Conservation (phyloP, 2,113 vertebrate genomes). For the Fregetta grallaria region DNA sequence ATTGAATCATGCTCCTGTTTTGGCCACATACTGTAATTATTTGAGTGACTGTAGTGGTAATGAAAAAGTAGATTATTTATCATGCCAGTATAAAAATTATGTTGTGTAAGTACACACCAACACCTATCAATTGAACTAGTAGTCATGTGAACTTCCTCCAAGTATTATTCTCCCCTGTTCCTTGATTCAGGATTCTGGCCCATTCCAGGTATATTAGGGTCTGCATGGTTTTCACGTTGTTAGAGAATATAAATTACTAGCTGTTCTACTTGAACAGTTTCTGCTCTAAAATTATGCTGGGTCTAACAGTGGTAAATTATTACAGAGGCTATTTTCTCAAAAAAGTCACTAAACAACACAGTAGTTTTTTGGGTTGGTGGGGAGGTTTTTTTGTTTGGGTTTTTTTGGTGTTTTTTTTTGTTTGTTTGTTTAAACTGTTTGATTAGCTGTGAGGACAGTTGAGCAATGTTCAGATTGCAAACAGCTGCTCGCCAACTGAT, state of each 20-base stretch:
- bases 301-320: background rate
- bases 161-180: background rate
- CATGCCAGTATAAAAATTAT: background rate
- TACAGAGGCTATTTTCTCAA: background rate
- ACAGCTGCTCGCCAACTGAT: background rate
- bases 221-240: fast-evolving
- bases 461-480: background rate
- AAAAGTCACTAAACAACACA: background rate
- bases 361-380: background rate
- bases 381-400: too few species aligned
- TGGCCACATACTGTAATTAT: background rate
- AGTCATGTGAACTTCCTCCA: background rate
- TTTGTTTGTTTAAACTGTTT: background rate
- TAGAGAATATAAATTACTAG: background rate
- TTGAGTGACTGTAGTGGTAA: background rate
- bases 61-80: background rate
- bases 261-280: background rate
- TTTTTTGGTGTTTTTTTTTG: too few species aligned
- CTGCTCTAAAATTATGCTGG: background rate
- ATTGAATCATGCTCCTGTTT: background rate
- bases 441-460: background rate
- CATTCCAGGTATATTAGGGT: background rate
- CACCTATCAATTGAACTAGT: background rate
- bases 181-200: background rate
- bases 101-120: background rate